Base-by-base conservation (phyloP, 92 coral and sea anemone genomes). In the Zoanthus sansibaricus region DNA sequence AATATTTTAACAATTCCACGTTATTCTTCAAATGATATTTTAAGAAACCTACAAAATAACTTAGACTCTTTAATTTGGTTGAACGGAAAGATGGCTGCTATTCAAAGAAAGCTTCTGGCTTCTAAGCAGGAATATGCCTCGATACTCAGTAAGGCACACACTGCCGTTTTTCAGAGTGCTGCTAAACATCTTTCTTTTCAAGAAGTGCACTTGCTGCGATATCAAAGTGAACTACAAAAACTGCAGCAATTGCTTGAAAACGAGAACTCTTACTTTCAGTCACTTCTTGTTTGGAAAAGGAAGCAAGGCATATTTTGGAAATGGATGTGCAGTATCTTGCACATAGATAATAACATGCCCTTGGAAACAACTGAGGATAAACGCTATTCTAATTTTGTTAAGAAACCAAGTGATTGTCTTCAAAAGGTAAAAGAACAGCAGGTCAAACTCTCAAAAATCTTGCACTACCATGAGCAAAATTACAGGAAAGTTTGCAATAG, bases 251-350 rank as follows among this genome's bases (percentile, higher is more conserved):
- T 55, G 69, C 85, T 93, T 17, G 93, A 90, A 80, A 82, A 85
- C 64, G 87, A 87, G 21, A 93, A 94, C 70, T 45, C 71, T 32
- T 95, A 95, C 87, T 77, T 94, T 25, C 89, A 78, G 49, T 84
- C 91, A 48, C 91, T 97, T 58, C 37, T 95, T 47, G 46, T 66
- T 33, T 86, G 92, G 91, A 83, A 78, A 82, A 89, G 82, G 20
- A 93, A 78, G 59, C 96, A 95, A 76, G 84, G 67, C 37, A 77
- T 90, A 33, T 97, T 95, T 82, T 97, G 99, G 99, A 93, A 91
- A 78, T 97, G 99, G 99, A 92, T 97, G 97, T 88, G 90, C 66
- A 97, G 97, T 89, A 88, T 93, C 51, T 79, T 92, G 45, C 97
- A 95, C 59, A 86, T 87, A 14, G 89, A 92, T 42, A 67, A 6